Evolutionary conservation across 23 tunicate genomes (phyloP).

Genomic region (Aplidium turbinatum): DNA sequence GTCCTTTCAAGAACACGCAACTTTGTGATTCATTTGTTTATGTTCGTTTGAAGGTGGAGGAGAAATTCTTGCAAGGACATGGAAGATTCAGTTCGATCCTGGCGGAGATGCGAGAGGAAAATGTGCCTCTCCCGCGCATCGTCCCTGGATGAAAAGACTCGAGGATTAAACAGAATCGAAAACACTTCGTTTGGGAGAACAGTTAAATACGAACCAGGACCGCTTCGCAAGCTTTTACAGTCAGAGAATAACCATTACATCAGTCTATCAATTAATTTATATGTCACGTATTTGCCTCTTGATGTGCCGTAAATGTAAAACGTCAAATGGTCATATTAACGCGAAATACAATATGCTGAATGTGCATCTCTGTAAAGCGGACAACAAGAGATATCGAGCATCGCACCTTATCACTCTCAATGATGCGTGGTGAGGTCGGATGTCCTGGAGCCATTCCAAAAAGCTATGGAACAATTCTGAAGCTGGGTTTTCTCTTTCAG

Average conservation of each 20-base stretch:
- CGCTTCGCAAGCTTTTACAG: too few relatives aligned
- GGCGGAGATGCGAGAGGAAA: slow-evolving; percentile 53
- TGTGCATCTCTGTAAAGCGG: too few relatives aligned
- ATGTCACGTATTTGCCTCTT: too few relatives aligned
- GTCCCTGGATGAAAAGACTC: slow-evolving; percentile 49
- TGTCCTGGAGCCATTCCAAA: slow-evolving; percentile 68
- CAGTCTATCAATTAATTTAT: too few relatives aligned
- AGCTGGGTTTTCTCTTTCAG: slow-evolving; percentile 67
- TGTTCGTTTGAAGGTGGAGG: slow-evolving; percentile 60
- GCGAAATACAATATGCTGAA: too few relatives aligned
- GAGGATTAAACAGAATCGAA: neutral
- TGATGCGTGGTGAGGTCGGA: slow-evolving; percentile 89
- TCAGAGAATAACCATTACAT: too few relatives aligned
- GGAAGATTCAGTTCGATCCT: slow-evolving; percentile 71
- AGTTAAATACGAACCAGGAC: neutral
- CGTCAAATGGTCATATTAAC: too few relatives aligned
- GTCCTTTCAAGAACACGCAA: too few relatives aligned
- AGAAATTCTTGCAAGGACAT: slow-evolving; percentile 80
- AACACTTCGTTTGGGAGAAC: neutral
- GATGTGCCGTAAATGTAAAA: too few relatives aligned
- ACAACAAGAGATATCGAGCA: too few relatives aligned
- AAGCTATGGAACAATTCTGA: slow-evolving; percentile 73
- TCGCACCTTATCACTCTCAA: slow-evolving; percentile 81
- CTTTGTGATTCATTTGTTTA: slow-evolving; percentile 41
- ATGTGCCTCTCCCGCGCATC: slow-evolving; percentile 72